Conservation (phyloP, 1,140 invertebrate species). For the Heliconius hermathena region DNA sequence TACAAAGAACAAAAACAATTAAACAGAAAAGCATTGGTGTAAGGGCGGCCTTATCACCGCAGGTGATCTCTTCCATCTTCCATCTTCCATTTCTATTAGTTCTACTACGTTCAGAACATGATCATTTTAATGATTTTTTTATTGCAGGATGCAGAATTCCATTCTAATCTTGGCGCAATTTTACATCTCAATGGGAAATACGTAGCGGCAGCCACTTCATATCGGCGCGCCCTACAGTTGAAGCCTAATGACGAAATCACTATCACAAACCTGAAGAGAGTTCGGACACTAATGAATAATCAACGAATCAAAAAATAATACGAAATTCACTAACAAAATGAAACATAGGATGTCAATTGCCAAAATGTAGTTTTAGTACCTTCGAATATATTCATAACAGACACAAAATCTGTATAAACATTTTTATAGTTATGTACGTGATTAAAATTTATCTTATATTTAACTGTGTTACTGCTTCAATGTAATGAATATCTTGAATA, state of each 20-base stretch:
- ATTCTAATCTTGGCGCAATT: conserved; percentile 97
- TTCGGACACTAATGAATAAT: conserved; percentile 80
- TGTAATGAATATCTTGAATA: background rate
- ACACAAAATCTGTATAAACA: conserved; percentile 12
- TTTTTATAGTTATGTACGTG: conserved; percentile 1
- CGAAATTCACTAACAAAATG: conserved; percentile 10
- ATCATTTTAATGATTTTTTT: conserved; percentile 14
- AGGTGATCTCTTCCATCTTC: too few species aligned
- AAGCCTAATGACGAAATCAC: conserved; percentile 94
- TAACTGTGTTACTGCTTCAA: background rate
- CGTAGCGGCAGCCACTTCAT: conserved; percentile 90
- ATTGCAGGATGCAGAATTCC: conserved; percentile 91
- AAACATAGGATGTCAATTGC: conserved; percentile 65
- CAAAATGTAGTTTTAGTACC: conserved; percentile 50
- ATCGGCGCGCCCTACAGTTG: conserved; percentile 90
- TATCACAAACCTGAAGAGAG: conserved; percentile 92
- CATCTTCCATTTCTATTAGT: too few species aligned
- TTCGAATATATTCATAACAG: conserved; percentile 27
- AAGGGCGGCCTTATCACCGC: too few species aligned
- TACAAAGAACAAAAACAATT: too few species aligned
- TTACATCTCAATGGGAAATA: conserved; percentile 95
- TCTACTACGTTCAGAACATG: background rate
- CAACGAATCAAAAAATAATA: conserved; percentile 61
- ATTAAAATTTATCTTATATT: background rate
- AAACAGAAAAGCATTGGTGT: too few species aligned